Base-by-base conservation (phyloP, 2,888 invertebrate species). In the Lasioglossum figueresi region DNA sequence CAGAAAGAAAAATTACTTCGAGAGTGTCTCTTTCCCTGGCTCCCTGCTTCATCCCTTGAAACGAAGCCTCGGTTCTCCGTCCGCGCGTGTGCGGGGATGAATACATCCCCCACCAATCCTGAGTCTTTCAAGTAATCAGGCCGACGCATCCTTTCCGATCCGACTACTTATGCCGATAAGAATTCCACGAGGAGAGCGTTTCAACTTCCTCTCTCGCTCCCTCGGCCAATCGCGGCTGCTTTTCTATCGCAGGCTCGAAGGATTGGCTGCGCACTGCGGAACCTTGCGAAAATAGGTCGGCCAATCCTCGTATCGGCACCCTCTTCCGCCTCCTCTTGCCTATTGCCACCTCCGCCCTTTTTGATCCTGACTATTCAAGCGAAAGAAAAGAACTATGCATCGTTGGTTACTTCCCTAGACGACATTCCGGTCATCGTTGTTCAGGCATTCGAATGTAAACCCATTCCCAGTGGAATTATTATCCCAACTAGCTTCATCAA, bases 221-320 rank as follows among this genome's bases (percentile, higher is more conserved):
- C 66, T 45, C 59, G 82, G 84, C 85, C 86, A 90, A 88, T 89
- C 89, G 87, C 63, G 68, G 27, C 78, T 76, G 85, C 82, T 82
- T 88, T 80, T 88, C 90, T 91, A 89, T 91, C 91, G 84, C 83
- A 80, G 84, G 78, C 82, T 82, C 84, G 85, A 81, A 89, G 86
- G 90, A 86, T 87, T 86, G 86, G 87, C 89, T 91, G 88, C 90
- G 91, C 89, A 91, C 84, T 90, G 91, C 89, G 88, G 90, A 86
- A 90, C 80, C 82, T 82, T 83, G 88, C 90, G 90, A 88, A 91
- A 91, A 91, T 91, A 91, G 91, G 90, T 91, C 91, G 91, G 80
- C 91, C 91, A 90, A 91, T 91, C 88, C 91, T 89, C 91, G 85
- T 85, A 84, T 87, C 86, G 86, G 88, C 85, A 85, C 86, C 88